These are phyloP conservation scores for Diaphora mendica DNA, from an alignment of 2,888 invertebrate species.

Conservation along the genomic window DNA sequence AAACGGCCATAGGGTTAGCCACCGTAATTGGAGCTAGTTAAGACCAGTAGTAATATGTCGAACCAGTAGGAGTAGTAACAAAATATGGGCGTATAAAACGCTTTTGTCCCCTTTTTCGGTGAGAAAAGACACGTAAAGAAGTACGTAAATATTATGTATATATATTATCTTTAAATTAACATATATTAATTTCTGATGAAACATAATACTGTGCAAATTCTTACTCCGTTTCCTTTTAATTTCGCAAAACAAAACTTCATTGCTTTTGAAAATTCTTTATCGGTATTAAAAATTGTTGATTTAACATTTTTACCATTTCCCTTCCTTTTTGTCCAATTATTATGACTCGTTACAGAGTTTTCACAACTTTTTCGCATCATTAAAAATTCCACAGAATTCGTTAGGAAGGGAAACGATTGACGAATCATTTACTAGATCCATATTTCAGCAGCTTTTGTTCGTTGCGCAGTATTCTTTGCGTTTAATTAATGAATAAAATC, in stretches of 20 bases:
- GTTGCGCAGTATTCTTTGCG: constrained; percentile 16
- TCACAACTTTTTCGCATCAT: constrained; percentile 37
- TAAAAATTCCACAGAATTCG: constrained; percentile 38
- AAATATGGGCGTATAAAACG: no score
- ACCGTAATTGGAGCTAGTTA: no score
- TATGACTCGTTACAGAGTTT: constrained; percentile 28
- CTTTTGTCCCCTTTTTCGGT: no score
- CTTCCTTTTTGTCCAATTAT: constrained; percentile 31
- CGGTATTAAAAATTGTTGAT: constrained; percentile 26
- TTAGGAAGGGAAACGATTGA: constrained; percentile 35
- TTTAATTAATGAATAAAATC: neutral
- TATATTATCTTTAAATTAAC: no score
- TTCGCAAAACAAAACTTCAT: constrained; percentile 1
- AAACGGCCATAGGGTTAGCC: no score
- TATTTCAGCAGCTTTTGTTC: constrained; percentile 17
- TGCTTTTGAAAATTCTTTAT: neutral
- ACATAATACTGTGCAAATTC: neutral
- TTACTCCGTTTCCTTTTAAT: neutral
- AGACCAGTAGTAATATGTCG: no score
- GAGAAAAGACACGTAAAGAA: no score
- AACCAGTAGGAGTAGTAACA: no score
- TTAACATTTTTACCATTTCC: constrained; percentile 33
- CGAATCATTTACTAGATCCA: constrained; percentile 26
- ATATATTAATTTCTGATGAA: neutral
- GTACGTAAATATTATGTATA: no score